Evolutionary conservation across 2,113 vertebrate species (phyloP).

Genomic region (Channa maculata): DNA sequence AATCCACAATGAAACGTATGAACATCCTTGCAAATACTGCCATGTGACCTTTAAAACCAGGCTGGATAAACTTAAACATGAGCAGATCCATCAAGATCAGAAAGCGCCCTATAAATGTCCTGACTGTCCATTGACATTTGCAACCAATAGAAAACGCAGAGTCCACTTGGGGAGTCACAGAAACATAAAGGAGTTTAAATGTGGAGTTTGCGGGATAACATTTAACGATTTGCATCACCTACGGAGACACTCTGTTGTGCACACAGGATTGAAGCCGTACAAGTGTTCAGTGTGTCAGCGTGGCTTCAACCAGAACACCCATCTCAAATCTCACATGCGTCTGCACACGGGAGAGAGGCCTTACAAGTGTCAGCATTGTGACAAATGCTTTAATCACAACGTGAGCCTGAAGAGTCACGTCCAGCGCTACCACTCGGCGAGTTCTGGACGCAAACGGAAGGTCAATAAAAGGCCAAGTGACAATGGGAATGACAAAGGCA

Average conservation of each 20-base stretch:
- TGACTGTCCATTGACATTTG: conserved; percentile 32
- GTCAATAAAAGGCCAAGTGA: neutral
- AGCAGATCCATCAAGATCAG: conserved; percentile 20
- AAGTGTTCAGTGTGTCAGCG: conserved; percentile 45
- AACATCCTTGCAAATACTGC: conserved; percentile 53
- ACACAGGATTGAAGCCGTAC: conserved; percentile 49
- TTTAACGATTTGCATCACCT: conserved; percentile 19
- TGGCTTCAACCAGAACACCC: conserved; percentile 33
- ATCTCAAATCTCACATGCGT: conserved; percentile 61
- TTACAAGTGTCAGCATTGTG: conserved; percentile 47
- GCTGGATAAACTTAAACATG: conserved; percentile 49
- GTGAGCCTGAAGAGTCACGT: conserved; percentile 56
- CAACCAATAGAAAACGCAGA: conserved; percentile 3
- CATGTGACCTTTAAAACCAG: conserved; percentile 28
- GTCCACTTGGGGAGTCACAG: conserved; percentile 37
- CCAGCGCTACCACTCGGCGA: conserved; percentile 28
- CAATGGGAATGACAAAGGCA: neutral
- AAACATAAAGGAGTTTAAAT: conserved; percentile 1
- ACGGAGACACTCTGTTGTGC: conserved; percentile 47
- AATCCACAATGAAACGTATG: conserved; percentile 43
- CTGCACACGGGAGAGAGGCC: conserved; percentile 54
- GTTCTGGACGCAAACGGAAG: neutral
- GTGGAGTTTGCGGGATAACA: conserved; percentile 33
- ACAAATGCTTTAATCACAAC: conserved; percentile 57
- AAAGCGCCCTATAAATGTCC: conserved; percentile 48